phyloP scores from a whole-genome alignment of 2,797 vertebrate genomes.

The Oryzias sinensis region DNA sequence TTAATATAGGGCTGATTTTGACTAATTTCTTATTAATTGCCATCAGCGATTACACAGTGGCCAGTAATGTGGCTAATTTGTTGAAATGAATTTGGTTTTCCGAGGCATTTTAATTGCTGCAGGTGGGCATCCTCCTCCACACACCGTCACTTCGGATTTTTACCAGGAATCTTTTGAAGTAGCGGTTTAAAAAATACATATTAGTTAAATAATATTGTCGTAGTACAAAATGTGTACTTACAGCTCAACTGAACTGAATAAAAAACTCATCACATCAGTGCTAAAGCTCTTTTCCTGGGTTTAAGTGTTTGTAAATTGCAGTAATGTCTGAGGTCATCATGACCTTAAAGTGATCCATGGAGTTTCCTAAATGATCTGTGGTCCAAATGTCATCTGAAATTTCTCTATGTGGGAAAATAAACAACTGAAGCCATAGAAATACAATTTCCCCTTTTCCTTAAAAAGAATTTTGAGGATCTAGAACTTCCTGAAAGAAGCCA shows the following conservation, averaged over 20 bases:
- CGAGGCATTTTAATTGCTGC: slow-evolving; percentile 78
- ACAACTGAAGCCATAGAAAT: too few relatives aligned
- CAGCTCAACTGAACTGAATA: background rate
- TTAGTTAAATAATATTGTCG: slow-evolving; percentile 14
- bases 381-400: too few relatives aligned
- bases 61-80: slow-evolving; percentile 80
- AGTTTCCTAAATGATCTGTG: too few relatives aligned
- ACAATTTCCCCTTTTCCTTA: too few relatives aligned
- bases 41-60: slow-evolving; percentile 80
- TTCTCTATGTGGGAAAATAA: too few relatives aligned
- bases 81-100: slow-evolving; percentile 78
- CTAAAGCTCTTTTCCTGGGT: too few relatives aligned
- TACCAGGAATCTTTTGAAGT: slow-evolving; percentile 56
- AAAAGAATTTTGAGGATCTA: too few relatives aligned
- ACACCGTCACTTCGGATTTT: slow-evolving; percentile 46
- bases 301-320: too few relatives aligned
- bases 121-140: slow-evolving; percentile 63
- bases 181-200: slow-evolving; percentile 5
- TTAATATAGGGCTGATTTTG: slow-evolving; percentile 79
- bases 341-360: too few relatives aligned
- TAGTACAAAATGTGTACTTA: background rate
- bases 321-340: too few relatives aligned
- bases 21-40: slow-evolving; percentile 84
- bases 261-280: too few relatives aligned
- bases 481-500: too few relatives aligned